Conservation (phyloP, 2,797 vertebrate genomes). For the Synanceia verrucosa region DNA sequence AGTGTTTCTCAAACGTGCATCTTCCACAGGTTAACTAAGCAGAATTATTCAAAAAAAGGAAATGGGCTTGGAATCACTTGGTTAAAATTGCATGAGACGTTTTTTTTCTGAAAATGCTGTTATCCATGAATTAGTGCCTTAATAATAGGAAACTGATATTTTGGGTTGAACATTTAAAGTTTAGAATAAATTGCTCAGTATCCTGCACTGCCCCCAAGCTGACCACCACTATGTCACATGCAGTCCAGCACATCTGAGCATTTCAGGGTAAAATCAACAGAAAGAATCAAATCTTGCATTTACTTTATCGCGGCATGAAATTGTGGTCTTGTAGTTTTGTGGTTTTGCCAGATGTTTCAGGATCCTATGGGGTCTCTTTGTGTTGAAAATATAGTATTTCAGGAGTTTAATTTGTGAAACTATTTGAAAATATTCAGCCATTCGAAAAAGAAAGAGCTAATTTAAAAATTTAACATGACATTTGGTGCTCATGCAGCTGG, state of each 20-base stretch:
- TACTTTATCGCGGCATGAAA: not conserved
- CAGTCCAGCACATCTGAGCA: no score
- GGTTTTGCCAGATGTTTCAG: not conserved
- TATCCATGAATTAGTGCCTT: not conserved
- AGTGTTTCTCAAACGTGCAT: conserved; percentile 29
- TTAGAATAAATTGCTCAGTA: not conserved
- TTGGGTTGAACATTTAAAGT: not conserved
- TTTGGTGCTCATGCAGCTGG: not conserved
- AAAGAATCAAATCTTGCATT: not conserved
- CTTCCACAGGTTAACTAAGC: conserved; percentile 17
- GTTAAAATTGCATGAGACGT: not conserved
- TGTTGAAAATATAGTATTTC: not conserved
- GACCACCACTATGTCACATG: no score
- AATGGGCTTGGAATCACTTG: not conserved
- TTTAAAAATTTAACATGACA: not conserved
- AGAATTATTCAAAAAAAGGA: conserved; percentile 31
- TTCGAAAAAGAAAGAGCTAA: not conserved
- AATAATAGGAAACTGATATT: not conserved
- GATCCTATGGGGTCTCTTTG: not conserved
- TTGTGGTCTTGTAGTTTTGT: no score
- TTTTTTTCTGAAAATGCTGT: not conserved
- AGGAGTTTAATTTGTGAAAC: not conserved
- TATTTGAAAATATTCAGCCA: not conserved
- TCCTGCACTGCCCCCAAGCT: not conserved
- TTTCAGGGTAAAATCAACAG: not conserved